Conservation (phyloP, 2,888 invertebrate genomes). For the Stenoptilia bipunctidactyla region DNA sequence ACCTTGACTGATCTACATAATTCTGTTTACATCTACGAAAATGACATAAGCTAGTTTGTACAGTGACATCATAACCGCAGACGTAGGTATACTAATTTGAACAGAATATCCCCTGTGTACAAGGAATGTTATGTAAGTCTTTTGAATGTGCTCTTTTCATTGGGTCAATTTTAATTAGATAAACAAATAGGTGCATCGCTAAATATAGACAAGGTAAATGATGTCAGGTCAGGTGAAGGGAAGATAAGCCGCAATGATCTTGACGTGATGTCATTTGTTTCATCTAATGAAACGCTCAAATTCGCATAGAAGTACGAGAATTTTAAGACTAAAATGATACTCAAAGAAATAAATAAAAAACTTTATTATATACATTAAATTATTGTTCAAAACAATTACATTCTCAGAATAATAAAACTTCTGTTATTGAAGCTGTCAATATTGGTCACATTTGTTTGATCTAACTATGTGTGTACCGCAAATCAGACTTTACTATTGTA, state of each 20-base stretch:
- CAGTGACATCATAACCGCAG: no score
- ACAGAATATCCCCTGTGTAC: no score
- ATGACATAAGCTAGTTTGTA: no score
- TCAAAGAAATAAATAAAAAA: constrained; percentile 49
- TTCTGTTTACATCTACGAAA: no score
- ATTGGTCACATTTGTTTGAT: constrained; percentile 38
- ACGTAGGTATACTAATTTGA: no score
- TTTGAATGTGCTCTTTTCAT: no score
- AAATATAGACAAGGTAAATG: constrained; percentile 45
- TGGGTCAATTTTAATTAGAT: no score
- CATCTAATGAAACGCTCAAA: no score
- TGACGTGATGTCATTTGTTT: no score
- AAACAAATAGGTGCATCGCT: constrained; percentile 41
- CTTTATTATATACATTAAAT: constrained; percentile 68
- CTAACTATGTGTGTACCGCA: constrained; percentile 36
- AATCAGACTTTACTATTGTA: constrained; percentile 49
- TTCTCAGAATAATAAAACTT: constrained; percentile 33
- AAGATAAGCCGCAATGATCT: not conserved
- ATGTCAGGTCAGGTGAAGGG: constrained; percentile 30
- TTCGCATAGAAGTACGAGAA: no score
- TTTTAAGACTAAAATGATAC: constrained; percentile 20
- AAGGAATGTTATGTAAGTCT: no score
- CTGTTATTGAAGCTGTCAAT: constrained; percentile 59
- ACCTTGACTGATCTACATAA: no score
- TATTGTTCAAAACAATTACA: constrained; percentile 54